phyloP scores from a whole-genome alignment of 2,113 vertebrate species.

The Hippocampus zosterae region DNA sequence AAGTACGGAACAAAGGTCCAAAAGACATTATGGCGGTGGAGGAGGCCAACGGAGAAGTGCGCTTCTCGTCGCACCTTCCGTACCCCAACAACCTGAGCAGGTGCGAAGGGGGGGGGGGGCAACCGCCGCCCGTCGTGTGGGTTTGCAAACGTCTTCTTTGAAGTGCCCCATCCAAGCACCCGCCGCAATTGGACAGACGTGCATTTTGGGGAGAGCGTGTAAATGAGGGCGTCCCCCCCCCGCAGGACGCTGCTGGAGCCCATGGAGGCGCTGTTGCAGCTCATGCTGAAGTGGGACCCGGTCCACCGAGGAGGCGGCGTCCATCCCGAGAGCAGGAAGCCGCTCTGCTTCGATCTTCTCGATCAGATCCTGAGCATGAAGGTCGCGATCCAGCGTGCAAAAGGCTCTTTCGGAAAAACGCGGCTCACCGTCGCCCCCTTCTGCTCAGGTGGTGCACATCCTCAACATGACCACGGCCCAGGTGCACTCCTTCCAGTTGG shows the following conservation, averaged over 20 bases:
- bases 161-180: no score
- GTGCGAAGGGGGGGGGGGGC: constrained; percentile 64
- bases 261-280: constrained; percentile 84
- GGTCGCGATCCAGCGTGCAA: constrained; percentile 41
- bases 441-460: constrained; percentile 87
- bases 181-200: no score
- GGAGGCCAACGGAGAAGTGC: constrained; percentile 89
- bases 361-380: constrained; percentile 89
- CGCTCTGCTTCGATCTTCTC: constrained; percentile 82
- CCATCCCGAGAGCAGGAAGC: constrained; percentile 68
- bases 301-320: constrained; percentile 81
- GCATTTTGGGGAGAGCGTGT: no score
- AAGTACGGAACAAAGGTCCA: constrained; percentile 91
- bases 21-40: constrained; percentile 96
- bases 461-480: constrained; percentile 96
- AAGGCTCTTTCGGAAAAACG: not conserved
- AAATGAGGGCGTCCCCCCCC: not conserved
- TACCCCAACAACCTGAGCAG: constrained; percentile 91
- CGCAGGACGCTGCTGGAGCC: constrained; percentile 84
- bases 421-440: not conserved
- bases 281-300: constrained; percentile 93
- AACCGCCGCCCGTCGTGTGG: no score
- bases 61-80: constrained; percentile 86
- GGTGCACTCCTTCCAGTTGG: constrained; percentile 87
- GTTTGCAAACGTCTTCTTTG: no score